phyloP scores from a whole-genome alignment of 2,113 vertebrate genomes.

The Ailurus styani region DNA sequence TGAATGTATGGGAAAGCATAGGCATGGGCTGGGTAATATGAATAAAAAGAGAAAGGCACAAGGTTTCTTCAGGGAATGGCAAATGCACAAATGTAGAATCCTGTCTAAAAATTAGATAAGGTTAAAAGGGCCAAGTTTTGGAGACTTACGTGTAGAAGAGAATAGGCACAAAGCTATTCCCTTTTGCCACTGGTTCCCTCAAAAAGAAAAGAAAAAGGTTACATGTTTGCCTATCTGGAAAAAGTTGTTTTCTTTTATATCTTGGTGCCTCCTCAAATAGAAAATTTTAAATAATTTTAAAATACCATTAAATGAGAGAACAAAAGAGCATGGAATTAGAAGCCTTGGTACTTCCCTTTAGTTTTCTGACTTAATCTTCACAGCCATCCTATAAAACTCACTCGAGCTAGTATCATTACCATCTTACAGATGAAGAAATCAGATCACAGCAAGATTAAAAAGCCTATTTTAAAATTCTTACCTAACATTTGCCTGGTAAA shows the following conservation, averaged over 20 bases:
- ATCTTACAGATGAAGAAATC: not conserved
- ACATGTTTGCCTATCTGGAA: not conserved
- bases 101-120: not conserved
- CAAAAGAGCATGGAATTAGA: not conserved
- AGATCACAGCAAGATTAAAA: not conserved
- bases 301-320: not conserved
- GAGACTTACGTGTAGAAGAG: not conserved
- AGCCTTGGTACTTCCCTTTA: not conserved
- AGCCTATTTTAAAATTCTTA: constrained; percentile 10
- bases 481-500: not conserved
- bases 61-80: not conserved
- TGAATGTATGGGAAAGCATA: not conserved
- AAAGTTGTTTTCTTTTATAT: constrained; percentile 9
- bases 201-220: not conserved
- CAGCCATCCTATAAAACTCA: not conserved
- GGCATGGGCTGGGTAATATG: not conserved
- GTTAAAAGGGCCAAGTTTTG: not conserved
- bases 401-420: not conserved
- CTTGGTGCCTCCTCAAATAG: not conserved
- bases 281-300: constrained; percentile 10
- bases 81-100: not conserved
- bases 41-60: not conserved
- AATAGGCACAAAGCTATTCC: not conserved
- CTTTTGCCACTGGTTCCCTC: not conserved
- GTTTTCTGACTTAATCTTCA: constrained; percentile 7